Base-by-base conservation (phyloP, 2,888 invertebrate species). In the Leptodirus hochenwartii region DNA sequence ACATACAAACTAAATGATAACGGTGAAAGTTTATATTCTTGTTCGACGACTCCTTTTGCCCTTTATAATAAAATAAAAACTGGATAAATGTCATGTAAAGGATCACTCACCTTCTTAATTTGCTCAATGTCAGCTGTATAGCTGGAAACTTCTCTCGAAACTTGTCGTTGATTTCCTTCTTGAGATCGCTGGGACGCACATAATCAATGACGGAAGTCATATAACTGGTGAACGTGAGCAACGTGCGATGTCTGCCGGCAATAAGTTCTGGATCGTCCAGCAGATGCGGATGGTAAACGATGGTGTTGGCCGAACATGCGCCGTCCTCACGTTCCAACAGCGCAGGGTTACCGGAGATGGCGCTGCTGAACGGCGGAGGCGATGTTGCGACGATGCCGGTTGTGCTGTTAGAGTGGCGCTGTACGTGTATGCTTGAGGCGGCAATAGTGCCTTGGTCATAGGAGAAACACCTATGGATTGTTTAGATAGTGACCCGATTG, bases 201-300 rank as follows among this genome's bases (percentile, higher is more conserved):
- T 95, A 93, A 56, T 93, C 91, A 43, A 95, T 93, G 26, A 95
- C 85, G 1, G 93, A 93, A 2, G 90, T 88, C 77, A 84, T 79
- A 46, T 85, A 85, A 0, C 84, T 82, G 2, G 85, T 81, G 46
- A 87, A 87, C 3, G 85, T 85, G 12, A 85, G 60, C 25, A 87
- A 53, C 1, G 87, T 87, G 37, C 85, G 64, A 55, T 87, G 85
- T 56, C 84, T 84, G 22, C 85, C 87, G 15, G 84, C 84, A 42
- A 84, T 82, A 24, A 85, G 57, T 53, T 85, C 84, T 1, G 93
- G 93, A 59, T 95, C 91, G 52, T 95, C 95, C 34, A 95, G 58
- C 31, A 88, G 66, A 54, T 82, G 81, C 0, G 91, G 85, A 43
- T 81, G 77, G 49, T 93, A 93, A 39, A 69, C 36, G 5, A 47